Percentiles rank a stretch among this genome's conserved stretches.
phyloP scores from a whole-genome alignment of 2,113 vertebrate genomes.

The Chlorocebus sabaeus region DNA sequence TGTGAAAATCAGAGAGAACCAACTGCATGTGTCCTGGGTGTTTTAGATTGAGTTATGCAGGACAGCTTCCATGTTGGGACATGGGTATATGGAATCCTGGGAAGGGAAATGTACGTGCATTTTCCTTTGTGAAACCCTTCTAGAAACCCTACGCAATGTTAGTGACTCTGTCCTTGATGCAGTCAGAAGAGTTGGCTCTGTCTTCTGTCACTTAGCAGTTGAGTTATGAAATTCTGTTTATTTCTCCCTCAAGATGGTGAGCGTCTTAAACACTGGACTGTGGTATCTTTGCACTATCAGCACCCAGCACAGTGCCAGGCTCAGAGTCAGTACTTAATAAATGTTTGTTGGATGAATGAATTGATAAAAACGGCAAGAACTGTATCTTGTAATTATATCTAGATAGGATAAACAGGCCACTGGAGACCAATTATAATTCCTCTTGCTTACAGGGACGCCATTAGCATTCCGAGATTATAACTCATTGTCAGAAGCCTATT shows the following conservation, averaged over 20 bases:
- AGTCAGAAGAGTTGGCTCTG: not conserved
- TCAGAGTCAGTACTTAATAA: not conserved
- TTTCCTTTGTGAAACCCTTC: not conserved
- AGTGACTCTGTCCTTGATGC: no score
- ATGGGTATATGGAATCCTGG: no score
- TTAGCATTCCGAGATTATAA: conserved; percentile 67
- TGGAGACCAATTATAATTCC: conserved; percentile 58
- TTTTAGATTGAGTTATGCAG: not conserved
- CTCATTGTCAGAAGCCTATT: conserved; percentile 64
- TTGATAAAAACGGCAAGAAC: not conserved
- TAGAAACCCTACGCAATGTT: accelerated
- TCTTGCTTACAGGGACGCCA: conserved; percentile 55
- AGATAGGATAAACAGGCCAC: conserved; percentile 56
- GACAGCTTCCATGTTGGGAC: no score
- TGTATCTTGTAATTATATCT: conserved; percentile 58
- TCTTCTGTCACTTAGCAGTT: not conserved
- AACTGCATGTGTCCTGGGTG: accelerated
- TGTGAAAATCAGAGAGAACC: not conserved
- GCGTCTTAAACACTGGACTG: not conserved
- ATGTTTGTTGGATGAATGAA: conserved; percentile 38
- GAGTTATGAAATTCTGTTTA: not conserved
- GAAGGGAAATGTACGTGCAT: accelerated
- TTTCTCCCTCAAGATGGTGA: not conserved
- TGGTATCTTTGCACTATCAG: not conserved
- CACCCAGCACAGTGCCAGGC: conserved; percentile 40